phyloP scores from a whole-genome alignment of 2,797 vertebrate species.

The Hephaestus fuliginosus region DNA sequence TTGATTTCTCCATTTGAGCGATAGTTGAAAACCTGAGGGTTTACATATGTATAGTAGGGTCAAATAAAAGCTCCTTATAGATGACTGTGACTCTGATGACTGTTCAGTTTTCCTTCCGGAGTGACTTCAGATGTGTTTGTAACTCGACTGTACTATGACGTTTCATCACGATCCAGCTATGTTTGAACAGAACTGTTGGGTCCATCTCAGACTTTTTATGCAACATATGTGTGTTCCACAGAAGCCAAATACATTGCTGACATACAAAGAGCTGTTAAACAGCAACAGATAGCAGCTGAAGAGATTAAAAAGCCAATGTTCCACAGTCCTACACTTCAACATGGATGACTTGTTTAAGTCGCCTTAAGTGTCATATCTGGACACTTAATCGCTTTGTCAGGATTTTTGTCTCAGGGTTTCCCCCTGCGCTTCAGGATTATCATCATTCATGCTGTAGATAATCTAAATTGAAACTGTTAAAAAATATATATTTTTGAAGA shows the following conservation, averaged over 20 bases:
- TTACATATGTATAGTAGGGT: neutral
- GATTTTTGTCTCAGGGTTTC: constrained; percentile 21
- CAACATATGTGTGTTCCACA: neutral
- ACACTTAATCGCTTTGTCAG: constrained; percentile 29
- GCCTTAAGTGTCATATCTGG: constrained; percentile 44
- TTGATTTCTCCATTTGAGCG: neutral
- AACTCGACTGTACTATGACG: too few relatives aligned
- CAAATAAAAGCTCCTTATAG: neutral
- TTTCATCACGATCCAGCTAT: too few relatives aligned
- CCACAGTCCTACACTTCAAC: constrained; percentile 22
- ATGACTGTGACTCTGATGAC: neutral
- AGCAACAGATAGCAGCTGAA: constrained; percentile 27
- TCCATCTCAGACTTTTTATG: neutral
- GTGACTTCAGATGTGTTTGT: neutral
- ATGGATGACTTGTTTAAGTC: constrained; percentile 26
- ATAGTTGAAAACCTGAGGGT: neutral
- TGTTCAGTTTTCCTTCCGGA: neutral
- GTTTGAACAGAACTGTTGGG: neutral
- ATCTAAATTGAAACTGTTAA: neutral
- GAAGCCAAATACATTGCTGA: neutral
- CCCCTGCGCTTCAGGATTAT: constrained; percentile 42
- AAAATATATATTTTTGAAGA: too few relatives aligned
- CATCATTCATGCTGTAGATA: neutral
- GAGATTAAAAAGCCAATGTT: constrained; percentile 33
- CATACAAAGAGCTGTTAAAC: neutral